Conservation (phyloP, 1,140 invertebrate genomes). For the Lamellibrachia luymesi region DNA sequence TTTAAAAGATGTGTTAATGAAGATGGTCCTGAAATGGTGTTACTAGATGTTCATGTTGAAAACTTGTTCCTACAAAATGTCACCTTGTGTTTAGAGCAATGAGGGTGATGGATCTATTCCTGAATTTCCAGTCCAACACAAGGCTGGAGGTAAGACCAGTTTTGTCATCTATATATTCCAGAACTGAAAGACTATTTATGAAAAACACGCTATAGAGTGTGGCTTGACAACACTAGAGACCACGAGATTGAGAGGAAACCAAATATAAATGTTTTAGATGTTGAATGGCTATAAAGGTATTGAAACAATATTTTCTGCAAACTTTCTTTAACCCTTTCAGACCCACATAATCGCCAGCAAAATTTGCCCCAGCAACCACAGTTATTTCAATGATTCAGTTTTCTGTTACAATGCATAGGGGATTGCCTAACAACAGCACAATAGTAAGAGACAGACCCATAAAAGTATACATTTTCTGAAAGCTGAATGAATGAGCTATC, state of each 20-base stretch:
- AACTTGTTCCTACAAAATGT: neutral
- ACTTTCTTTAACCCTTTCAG: too few species aligned
- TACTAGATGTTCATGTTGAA: neutral
- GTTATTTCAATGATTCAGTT: too few species aligned
- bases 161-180: neutral
- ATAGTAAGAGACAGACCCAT: too few species aligned
- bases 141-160: slow-evolving; percentile 35
- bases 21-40: too few species aligned
- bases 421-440: too few species aligned
- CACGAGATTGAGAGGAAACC: neutral
- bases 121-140: slow-evolving; percentile 31
- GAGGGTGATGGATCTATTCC: slow-evolving; percentile 29
- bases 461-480: too few species aligned
- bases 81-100: slow-evolving; percentile 29
- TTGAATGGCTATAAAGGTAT: neutral
- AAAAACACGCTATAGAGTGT: neutral
- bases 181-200: neutral
- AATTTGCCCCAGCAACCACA: too few species aligned
- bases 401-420: too few species aligned
- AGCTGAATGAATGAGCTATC: too few species aligned
- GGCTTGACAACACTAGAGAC: neutral
- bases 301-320: too few species aligned
- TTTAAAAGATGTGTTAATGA: too few species aligned
- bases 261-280: neutral
- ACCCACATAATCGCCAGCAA: too few species aligned